Base-by-base conservation (phyloP, 2,113 vertebrate species). In the Sterna hirundo region DNA sequence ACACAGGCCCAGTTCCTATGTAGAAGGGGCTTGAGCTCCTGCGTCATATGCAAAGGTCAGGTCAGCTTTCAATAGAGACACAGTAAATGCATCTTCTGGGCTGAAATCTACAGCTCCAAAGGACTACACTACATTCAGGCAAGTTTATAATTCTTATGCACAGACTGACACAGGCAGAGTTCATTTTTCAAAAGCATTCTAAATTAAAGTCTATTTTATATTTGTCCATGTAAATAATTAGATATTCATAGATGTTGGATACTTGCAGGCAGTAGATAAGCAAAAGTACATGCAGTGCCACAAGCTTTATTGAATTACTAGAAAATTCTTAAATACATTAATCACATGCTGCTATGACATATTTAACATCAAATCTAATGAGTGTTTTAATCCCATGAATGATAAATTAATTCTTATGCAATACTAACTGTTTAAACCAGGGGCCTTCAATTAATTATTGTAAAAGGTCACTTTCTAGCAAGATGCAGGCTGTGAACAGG, bases 261-360 rank as follows among this genome's bases (percentile, higher is more conserved):
- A 87, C 52, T 79, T 75, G 32, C 20, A 88, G 34, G 65, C 80
- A 94, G 64, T 34, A 90, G 55, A 83, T 58, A 86, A 68, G 69
- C 55, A 61, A 51, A 91, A 93, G 62, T 83, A 93, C 61, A 87
- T 22, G 15, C 40, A 61, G 62, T 66, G 66, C 74, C 89, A 97
- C 40, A 58, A 89, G 54, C 66, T 94, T 89, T 94, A 97, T 21
- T 83, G 77, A 84, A 71, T 93, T 70, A 70, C 83, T 30, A 55
- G 40, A 93, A 92, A 93, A 86, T 76, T 94, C 34, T 85, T 84
- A 78, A 93, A 88, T 64, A 90, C 46, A 81, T 91, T 83, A 91
- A 90, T 66, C 69, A 87, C 52, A 62, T 46, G 79, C 72, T 80
- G 49, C 91, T 92, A 74, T 11, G 30, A 84, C 91, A 90, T 94